A percentile compares a stretch with the other conserved stretches of the same genome.
Conservation (phyloP, 2,797 vertebrate species). For the Pseudochaenichthys georgianus region DNA sequence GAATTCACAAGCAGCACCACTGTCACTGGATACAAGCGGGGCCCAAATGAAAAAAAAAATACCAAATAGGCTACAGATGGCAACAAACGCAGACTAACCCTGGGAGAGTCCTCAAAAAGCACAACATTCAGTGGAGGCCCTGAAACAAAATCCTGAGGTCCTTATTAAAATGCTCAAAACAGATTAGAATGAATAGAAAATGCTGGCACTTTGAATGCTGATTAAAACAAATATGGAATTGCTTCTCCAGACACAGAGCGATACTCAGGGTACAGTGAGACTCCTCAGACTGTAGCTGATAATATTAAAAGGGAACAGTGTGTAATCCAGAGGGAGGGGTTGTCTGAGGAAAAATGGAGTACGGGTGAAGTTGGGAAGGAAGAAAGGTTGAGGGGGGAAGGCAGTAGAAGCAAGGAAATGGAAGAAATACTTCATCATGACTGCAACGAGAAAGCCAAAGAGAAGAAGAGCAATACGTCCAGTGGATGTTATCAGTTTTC, state of each 20-base stretch:
- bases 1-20: conserved; percentile 63
- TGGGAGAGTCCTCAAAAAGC: conserved; percentile 41
- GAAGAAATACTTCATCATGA: conserved; percentile 56
- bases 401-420: conserved; percentile 17
- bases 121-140: conserved; percentile 39
- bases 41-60: conserved; percentile 25
- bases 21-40: conserved; percentile 42
- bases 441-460: conserved; percentile 33
- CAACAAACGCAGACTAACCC: conserved; percentile 55
- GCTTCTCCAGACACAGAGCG: conserved; percentile 28
- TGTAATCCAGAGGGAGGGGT: conserved; percentile 50
- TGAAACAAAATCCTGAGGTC: conserved; percentile 24
- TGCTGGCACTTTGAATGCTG: conserved; percentile 61
- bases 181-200: conserved; percentile 58
- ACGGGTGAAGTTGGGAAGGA: not conserved
- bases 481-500: conserved; percentile 67
- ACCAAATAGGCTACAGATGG: conserved; percentile 54
- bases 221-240: conserved; percentile 71
- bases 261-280: conserved; percentile 39
- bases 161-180: conserved; percentile 65
- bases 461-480: conserved; percentile 58
- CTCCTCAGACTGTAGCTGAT: conserved; percentile 57
- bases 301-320: conserved; percentile 66
- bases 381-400: not conserved
- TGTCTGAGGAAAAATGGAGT: conserved; percentile 18